Conservation (phyloP, 2,797 vertebrate genomes). For the Gouania willdenowi region DNA sequence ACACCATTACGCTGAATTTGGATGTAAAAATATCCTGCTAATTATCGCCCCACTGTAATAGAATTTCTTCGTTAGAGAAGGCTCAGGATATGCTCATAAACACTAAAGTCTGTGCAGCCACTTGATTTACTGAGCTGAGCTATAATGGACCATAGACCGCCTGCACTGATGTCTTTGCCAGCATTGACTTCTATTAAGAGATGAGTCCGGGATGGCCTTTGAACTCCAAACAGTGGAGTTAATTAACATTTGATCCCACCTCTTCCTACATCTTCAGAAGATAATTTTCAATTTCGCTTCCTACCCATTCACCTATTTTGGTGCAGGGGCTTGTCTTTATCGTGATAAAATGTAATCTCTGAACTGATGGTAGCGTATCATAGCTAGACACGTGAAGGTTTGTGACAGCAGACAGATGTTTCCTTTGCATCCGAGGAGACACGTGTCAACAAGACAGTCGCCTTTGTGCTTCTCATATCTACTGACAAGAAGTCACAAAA, state of each 20-base stretch:
- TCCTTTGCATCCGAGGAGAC: constrained; percentile 65
- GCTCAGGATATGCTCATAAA: constrained; percentile 26
- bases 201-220: constrained; percentile 65
- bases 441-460: constrained; percentile 54
- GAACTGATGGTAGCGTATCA: constrained; percentile 50
- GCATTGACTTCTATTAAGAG: constrained; percentile 53
- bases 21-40: background rate
- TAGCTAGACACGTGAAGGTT: constrained; percentile 50
- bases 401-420: constrained; percentile 74
- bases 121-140: constrained; percentile 60
- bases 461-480: constrained; percentile 60
- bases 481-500: constrained; percentile 42
- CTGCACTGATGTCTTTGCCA: constrained; percentile 41
- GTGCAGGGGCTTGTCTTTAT: constrained; percentile 13
- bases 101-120: constrained; percentile 23
- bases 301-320: constrained; percentile 31
- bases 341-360: constrained; percentile 26
- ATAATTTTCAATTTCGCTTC: constrained; percentile 58
- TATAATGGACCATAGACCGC: constrained; percentile 50
- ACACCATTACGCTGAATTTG: background rate
- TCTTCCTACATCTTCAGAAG: constrained; percentile 51
- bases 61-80: constrained; percentile 23
- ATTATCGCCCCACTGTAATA: constrained; percentile 2
- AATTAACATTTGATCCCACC: constrained; percentile 73
- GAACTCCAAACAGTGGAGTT: constrained; percentile 68